A percentile compares a stretch with the other conserved stretches of the same genome.
Conservation (phyloP, 2,113 vertebrate species). For the Pelodiscus sinensis region DNA sequence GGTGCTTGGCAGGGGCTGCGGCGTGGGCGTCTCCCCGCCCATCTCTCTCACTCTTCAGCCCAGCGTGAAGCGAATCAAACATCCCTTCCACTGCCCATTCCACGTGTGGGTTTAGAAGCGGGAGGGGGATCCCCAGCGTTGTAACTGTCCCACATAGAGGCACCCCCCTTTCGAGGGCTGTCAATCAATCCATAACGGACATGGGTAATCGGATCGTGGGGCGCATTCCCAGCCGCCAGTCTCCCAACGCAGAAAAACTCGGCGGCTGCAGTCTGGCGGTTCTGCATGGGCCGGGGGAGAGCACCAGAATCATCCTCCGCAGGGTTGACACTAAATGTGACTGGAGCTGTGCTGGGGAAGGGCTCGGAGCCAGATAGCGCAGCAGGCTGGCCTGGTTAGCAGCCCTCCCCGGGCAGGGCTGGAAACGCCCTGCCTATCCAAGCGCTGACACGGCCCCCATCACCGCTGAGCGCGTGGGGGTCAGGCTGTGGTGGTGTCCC, state of each 20-base stretch:
- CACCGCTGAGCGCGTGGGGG: too few relatives aligned
- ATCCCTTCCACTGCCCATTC: slow-evolving; percentile 68
- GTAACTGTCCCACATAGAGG: slow-evolving; percentile 81
- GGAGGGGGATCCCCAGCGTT: slow-evolving; percentile 64
- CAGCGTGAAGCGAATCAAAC: slow-evolving; percentile 7
- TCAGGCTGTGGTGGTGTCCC: too few relatives aligned
- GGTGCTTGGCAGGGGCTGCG: not conserved
- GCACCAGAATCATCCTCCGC: slow-evolving; percentile 47
- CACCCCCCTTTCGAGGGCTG: too few relatives aligned
- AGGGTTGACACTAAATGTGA: slow-evolving; percentile 38
- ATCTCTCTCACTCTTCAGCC: not conserved
- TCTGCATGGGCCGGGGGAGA: slow-evolving; percentile 15
- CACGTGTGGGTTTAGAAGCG: slow-evolving; percentile 73
- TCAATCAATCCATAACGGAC: not conserved
- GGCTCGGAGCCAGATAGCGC: not conserved
- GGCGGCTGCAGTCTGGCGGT: slow-evolving; percentile 57
- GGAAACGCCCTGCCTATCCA: too few relatives aligned
- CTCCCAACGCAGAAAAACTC: slow-evolving; percentile 57
- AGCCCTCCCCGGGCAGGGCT: not conserved
- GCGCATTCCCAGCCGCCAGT: slow-evolving; percentile 79
- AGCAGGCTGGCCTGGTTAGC: not conserved
- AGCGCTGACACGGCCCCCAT: too few relatives aligned
- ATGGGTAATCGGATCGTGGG: slow-evolving; percentile 78
- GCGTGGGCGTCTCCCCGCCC: not conserved
- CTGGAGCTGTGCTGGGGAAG: not conserved